Evolutionary conservation across 53 echinoderm and acorn worm genomes (phyloP).

Genomic region (Zoroaster sp.): DNA sequence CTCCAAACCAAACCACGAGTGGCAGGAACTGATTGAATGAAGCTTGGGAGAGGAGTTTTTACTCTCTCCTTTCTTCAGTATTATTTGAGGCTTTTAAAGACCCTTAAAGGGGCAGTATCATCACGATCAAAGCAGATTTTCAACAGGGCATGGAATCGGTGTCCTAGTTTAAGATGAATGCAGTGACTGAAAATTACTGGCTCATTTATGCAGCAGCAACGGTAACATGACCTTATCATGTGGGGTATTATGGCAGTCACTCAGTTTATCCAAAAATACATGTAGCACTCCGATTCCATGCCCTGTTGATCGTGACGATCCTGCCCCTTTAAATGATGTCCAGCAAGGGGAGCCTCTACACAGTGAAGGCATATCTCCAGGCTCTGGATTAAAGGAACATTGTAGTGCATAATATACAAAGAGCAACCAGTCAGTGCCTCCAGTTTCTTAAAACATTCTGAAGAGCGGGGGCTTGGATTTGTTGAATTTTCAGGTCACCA

Average conservation of each 20-base stretch:
- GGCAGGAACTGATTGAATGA: neutral
- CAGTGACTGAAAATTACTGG: too few relatives aligned
- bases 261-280: too few relatives aligned
- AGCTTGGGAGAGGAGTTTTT: neutral
- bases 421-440: neutral
- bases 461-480: neutral
- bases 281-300: too few relatives aligned
- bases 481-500: neutral
- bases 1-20: neutral
- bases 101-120: too few relatives aligned
- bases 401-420: conserved; percentile 6
- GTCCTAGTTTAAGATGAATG: too few relatives aligned
- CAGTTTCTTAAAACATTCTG: neutral
- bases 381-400: neutral
- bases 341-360: neutral
- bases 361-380: neutral
- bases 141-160: too few relatives aligned
- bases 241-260: too few relatives aligned
- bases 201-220: too few relatives aligned
- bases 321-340: neutral
- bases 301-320: too few relatives aligned
- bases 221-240: too few relatives aligned
- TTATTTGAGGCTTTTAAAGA: neutral
- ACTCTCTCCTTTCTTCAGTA: neutral
- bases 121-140: too few relatives aligned